Evolutionary conservation across 2,113 vertebrate species (phyloP), one percentile per base, ranked within the genome.

Genomic region (Myiopsitta monachus): DNA sequence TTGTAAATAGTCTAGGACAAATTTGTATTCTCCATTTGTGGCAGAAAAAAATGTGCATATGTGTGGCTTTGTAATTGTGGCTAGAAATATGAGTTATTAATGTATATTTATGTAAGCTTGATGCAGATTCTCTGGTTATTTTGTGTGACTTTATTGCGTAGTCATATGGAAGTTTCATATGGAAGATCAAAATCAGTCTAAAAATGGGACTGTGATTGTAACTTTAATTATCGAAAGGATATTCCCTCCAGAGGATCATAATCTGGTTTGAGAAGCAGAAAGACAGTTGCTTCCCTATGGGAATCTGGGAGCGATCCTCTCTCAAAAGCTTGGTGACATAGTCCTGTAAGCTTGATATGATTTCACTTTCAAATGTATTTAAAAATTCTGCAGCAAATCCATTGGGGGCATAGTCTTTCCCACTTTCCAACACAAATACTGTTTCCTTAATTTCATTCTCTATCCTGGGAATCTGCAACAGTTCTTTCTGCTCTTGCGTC

Each of bases 311-410:
- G 81, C n/a, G 83, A 96, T 97, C 92, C 90, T 95, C 74, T 92
- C 94, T 96, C 92, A 87, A 92, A 96, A 96, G 96, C 95, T 96
- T 92, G 88, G 96, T 97, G 96, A 89, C 95, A 95, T 54, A 94
- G 95, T 93, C 96, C 73, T 96, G 80, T 55, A 96, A 93, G 94
- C 64, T 73, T 84, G 94, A 84, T 92, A 87, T 92, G 74, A 97
- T 97, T 97, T 96, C 96, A 94, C 95, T 96, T 97, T 97, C 92
- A 97, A 97, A 97, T 97, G 92, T 95, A 94, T 97, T 97, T 95
- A 94, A 97, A 96, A 97, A 97, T 96, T 85, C 96, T 74, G 28
- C 83, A 94, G 66, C 91, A 95, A 97, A 96, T 97, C 96, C 96
- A 74, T 39, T 11, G 92, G 92, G 96, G 95, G 88, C 21, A 0